These are phyloP conservation scores for Labeo rohita DNA, from an alignment of 2,113 vertebrate species.

Conservation along the genomic window DNA sequence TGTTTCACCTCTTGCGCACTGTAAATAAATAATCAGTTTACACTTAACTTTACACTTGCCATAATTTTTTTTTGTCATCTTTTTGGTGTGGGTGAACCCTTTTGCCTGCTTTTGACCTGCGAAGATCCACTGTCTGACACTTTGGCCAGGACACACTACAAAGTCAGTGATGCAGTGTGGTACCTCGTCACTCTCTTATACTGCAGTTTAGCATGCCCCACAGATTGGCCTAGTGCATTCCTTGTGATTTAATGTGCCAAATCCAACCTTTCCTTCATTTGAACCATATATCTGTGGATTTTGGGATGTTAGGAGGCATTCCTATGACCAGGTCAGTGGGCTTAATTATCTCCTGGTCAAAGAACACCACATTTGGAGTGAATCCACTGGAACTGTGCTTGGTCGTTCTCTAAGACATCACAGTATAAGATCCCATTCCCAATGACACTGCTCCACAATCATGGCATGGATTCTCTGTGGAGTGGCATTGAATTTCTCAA, in stretches of 20 bases:
- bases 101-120: too few relatives aligned
- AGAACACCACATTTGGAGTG: slow-evolving; percentile 21
- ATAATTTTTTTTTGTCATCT: too few relatives aligned
- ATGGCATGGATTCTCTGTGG: slow-evolving; percentile 38
- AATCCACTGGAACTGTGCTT: slow-evolving; percentile 42
- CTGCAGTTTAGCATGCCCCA: too few relatives aligned
- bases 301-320: neutral
- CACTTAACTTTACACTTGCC: too few relatives aligned
- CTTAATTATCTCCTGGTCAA: slow-evolving; percentile 32
- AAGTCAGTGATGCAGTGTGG: too few relatives aligned
- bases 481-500: slow-evolving; percentile 32
- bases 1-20: too few relatives aligned
- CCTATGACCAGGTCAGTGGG: slow-evolving; percentile 35
- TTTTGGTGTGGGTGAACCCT: too few relatives aligned
- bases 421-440: slow-evolving; percentile 55
- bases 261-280: slow-evolving; percentile 14
- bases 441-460: slow-evolving; percentile 14
- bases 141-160: too few relatives aligned
- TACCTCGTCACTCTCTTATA: too few relatives aligned
- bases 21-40: too few relatives aligned
- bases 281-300: slow-evolving; percentile 23
- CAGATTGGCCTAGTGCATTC: too few relatives aligned
- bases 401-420: slow-evolving; percentile 43
- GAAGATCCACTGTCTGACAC: too few relatives aligned
- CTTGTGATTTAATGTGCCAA: slow-evolving; percentile 17